Conservation (phyloP, 2,888 invertebrate genomes). For the Ichneumoninae sp. region DNA sequence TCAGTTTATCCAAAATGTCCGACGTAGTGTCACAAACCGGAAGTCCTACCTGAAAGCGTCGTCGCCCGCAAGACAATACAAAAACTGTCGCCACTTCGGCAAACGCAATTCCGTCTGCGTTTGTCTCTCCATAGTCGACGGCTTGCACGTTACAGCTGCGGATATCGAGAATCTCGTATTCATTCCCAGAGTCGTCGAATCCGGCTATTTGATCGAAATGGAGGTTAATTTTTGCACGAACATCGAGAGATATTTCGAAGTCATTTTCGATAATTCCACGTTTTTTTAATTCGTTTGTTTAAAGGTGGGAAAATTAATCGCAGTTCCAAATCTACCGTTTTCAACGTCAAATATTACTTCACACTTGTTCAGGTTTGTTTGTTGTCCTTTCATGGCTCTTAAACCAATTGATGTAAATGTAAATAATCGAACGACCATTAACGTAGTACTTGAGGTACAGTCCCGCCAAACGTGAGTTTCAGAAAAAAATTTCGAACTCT, state of each 20-base stretch:
- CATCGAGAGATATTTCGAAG: neutral
- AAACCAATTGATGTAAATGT: too few relatives aligned
- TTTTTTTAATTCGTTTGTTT: neutral
- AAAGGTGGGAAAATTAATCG: neutral
- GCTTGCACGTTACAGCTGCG: conserved; percentile 78
- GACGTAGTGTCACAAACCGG: neutral
- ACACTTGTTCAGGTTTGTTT: too few relatives aligned
- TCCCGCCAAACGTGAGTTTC: too few relatives aligned
- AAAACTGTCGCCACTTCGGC: conserved; percentile 92
- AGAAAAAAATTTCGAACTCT: too few relatives aligned
- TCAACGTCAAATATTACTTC: too few relatives aligned
- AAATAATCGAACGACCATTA: too few relatives aligned
- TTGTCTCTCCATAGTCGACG: conserved; percentile 91
- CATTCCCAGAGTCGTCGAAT: conserved; percentile 71
- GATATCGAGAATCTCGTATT: conserved; percentile 74
- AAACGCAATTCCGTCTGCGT: conserved; percentile 92
- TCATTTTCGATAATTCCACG: too few relatives aligned
- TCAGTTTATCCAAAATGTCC: neutral
- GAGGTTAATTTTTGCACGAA: neutral
- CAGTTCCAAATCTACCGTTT: too few relatives aligned
- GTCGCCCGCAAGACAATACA: conserved; percentile 92
- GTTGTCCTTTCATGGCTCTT: too few relatives aligned
- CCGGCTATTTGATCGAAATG: conserved; percentile 61
- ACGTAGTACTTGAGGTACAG: too few relatives aligned
- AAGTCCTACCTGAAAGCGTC: conserved; percentile 87